Percentiles rank a stretch among this genome's conserved stretches.
These are phyloP conservation scores for Pseudorasbora parva DNA, from an alignment of 2,113 vertebrate species.

Conservation along the genomic window DNA sequence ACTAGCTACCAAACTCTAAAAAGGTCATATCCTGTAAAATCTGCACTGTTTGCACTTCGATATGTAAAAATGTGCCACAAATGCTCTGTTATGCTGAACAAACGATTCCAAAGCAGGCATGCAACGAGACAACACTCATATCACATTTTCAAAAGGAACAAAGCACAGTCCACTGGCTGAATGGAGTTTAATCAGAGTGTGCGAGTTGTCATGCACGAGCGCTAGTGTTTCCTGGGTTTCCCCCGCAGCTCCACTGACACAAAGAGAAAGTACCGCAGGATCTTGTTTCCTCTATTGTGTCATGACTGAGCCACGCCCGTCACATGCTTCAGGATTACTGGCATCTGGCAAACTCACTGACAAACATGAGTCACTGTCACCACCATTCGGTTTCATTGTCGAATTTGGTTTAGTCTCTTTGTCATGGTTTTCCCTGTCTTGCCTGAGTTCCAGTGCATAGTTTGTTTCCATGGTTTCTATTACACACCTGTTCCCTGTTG, in stretches of 20 bases:
- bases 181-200: background rate
- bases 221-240: background rate
- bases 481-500: too few relatives aligned
- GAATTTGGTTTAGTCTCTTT: too few relatives aligned
- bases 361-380: slow-evolving; percentile 40
- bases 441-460: too few relatives aligned
- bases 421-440: too few relatives aligned
- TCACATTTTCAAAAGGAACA: background rate
- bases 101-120: background rate
- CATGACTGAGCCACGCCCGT: background rate
- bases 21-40: background rate
- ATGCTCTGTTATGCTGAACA: background rate
- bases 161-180: background rate
- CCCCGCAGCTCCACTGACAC: background rate
- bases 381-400: too few relatives aligned
- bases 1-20: too few relatives aligned
- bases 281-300: slow-evolving; percentile 36
- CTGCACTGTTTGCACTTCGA: background rate
- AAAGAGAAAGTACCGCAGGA: background rate
- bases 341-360: slow-evolving; percentile 57
- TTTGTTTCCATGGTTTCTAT: too few relatives aligned
- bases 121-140: background rate
- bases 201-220: background rate
- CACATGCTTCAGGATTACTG: slow-evolving; percentile 57
- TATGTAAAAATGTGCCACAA: background rate